These are phyloP conservation scores for Trichogramma evanescens DNA, from an alignment of 2,888 invertebrate genomes.

Conservation along the genomic window DNA sequence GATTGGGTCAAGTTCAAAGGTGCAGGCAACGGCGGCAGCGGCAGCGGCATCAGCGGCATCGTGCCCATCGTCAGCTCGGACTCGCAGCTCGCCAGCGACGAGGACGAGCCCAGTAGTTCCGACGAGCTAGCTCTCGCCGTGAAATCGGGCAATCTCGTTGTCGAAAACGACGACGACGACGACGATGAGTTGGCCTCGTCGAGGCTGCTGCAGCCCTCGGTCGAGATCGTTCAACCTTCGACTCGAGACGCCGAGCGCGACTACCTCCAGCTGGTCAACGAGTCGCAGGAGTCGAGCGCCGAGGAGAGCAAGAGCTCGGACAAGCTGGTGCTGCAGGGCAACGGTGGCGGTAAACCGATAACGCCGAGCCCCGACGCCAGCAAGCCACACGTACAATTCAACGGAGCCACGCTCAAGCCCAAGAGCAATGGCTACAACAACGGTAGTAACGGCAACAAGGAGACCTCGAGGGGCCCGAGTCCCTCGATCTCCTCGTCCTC, in stretches of 20 bases:
- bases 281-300: slow-evolving; percentile 21
- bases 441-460: slow-evolving; percentile 19
- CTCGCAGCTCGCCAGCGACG: slow-evolving; percentile 20
- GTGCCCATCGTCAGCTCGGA: background rate
- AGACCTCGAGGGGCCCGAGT: slow-evolving; percentile 27
- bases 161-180: slow-evolving; percentile 19
- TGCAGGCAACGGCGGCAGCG: slow-evolving; percentile 4
- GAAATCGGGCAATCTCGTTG: background rate
- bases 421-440: slow-evolving; percentile 20
- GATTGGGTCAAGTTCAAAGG: slow-evolving; percentile 40
- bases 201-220: slow-evolving; percentile 9
- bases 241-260: background rate
- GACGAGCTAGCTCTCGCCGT: slow-evolving; percentile 2
- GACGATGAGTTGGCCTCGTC: slow-evolving; percentile 22
- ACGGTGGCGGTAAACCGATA: slow-evolving; percentile 28
- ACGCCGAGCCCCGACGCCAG: slow-evolving; percentile 15
- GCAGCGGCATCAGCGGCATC: background rate
- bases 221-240: too few species aligned
- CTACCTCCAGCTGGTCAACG: slow-evolving; percentile 21
- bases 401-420: slow-evolving; percentile 27
- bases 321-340: slow-evolving; percentile 26
- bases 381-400: slow-evolving; percentile 41
- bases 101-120: slow-evolving; percentile 7
- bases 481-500: slow-evolving; percentile 45
- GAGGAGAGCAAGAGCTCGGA: slow-evolving; percentile 29